Conservation (phyloP, 1,140 invertebrate species). For the Hesperophylax magnus region DNA sequence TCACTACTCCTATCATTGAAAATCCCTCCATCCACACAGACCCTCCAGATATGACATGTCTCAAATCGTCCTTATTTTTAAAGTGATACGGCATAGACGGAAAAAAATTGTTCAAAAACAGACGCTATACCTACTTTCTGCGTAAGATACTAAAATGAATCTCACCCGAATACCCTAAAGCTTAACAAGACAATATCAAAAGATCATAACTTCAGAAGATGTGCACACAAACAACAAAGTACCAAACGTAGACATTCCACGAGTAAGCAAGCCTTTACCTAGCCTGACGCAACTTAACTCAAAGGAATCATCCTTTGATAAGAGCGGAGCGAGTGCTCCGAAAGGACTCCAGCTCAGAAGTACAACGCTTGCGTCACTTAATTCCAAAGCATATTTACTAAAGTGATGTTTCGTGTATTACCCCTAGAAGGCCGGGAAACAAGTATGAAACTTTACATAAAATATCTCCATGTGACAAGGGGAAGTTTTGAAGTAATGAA, state of each 20-base stretch:
- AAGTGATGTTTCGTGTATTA: not conserved
- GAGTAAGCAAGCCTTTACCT: not conserved
- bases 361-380: not conserved
- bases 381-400: conserved; percentile 4
- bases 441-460: conserved; percentile 15
- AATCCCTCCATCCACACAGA: too few relatives aligned
- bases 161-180: too few relatives aligned
- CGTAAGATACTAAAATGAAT: too few relatives aligned
- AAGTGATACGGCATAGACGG: too few relatives aligned
- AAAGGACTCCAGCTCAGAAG: not conserved
- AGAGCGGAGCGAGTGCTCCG: not conserved
- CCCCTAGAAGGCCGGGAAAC: not conserved
- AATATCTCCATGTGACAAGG: not conserved
- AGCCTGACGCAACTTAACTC: not conserved
- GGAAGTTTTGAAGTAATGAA: conserved; percentile 27
- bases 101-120: too few relatives aligned
- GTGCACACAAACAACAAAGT: too few relatives aligned
- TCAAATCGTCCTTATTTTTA: too few relatives aligned
- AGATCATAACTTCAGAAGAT: too few relatives aligned
- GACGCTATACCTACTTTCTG: too few relatives aligned
- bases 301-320: conserved; percentile 15
- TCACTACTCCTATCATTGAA: too few relatives aligned
- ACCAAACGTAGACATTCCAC: not conserved
- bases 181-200: too few relatives aligned
- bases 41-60: too few relatives aligned